phyloP scores from a whole-genome alignment of 2,797 vertebrate species.

The Jordanella pulchra region DNA sequence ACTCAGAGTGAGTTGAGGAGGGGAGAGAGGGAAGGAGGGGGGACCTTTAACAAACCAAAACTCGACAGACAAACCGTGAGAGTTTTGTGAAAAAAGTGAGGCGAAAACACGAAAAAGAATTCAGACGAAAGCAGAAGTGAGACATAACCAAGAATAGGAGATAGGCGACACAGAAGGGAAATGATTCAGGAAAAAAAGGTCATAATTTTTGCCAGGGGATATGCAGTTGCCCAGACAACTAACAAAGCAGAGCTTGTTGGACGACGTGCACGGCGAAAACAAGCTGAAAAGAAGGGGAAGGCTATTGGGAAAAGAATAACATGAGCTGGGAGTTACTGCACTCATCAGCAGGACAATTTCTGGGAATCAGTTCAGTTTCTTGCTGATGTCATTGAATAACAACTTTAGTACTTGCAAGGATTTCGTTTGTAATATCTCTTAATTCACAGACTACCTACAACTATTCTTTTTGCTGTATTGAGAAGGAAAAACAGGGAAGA shows the following conservation, averaged over 20 bases:
- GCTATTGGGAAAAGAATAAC: conserved; percentile 44
- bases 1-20: conserved; percentile 50
- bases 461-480: conserved; percentile 16
- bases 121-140: conserved; percentile 27
- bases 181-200: conserved; percentile 63
- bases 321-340: conserved; percentile 34
- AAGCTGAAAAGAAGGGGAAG: conserved; percentile 50
- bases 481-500: neutral
- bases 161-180: conserved; percentile 29
- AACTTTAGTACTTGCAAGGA: conserved; percentile 7
- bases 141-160: conserved; percentile 23
- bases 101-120: conserved; percentile 23
- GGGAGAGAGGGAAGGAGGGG: neutral
- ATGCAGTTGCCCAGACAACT: conserved; percentile 79
- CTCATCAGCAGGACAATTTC: conserved; percentile 36
- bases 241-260: conserved; percentile 74
- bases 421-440: conserved; percentile 15
- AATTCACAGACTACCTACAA: conserved; percentile 13
- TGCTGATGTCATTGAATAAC: conserved; percentile 12
- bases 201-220: conserved; percentile 73
- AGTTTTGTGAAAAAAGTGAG: conserved; percentile 25
- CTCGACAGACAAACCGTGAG: conserved; percentile 15
- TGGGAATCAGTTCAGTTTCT: conserved; percentile 33
- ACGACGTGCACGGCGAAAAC: conserved; percentile 55
- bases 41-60: conserved; percentile 40